Conservation (phyloP, 2,113 vertebrate genomes). For the Platanista minor region DNA sequence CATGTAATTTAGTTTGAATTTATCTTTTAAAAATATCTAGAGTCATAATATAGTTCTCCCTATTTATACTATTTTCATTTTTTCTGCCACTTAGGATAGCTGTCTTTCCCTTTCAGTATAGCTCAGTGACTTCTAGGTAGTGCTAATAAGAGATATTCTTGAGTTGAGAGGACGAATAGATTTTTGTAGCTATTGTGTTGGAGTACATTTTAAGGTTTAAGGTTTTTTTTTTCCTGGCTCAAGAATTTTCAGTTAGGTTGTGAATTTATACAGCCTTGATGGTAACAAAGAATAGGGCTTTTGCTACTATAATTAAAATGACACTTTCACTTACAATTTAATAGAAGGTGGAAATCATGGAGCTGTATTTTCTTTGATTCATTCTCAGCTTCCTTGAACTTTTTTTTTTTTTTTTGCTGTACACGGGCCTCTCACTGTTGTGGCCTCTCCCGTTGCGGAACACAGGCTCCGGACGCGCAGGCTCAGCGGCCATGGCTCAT, state of each 20-base stretch:
- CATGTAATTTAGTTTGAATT: neutral
- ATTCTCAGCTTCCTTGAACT: slow-evolving; percentile 47
- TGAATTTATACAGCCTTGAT: slow-evolving; percentile 46
- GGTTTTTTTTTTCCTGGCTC: neutral
- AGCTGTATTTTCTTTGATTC: slow-evolving; percentile 31
- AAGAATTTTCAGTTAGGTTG: slow-evolving; percentile 52
- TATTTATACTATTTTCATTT: neutral
- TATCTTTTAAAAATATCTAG: neutral
- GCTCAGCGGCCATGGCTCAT: too few species aligned
- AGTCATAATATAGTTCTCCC: neutral
- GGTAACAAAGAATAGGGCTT: slow-evolving; percentile 27
- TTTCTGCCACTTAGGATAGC: neutral
- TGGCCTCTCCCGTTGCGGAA: too few species aligned
- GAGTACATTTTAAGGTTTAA: slow-evolving; percentile 3
- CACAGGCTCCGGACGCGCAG: too few species aligned
- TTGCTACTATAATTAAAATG: slow-evolving; percentile 50
- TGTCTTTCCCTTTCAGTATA: neutral
- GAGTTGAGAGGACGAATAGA: neutral
- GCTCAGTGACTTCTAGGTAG: neutral
- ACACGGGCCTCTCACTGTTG: too few species aligned
- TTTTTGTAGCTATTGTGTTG: neutral
- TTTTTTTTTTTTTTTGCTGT: too few species aligned
- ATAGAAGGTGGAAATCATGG: slow-evolving; percentile 34
- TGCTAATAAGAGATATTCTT: neutral
- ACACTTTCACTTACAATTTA: slow-evolving; percentile 41